Evolutionary conservation across 2,888 invertebrate species (phyloP).

Genomic region (Notocelia uddmanniana): DNA sequence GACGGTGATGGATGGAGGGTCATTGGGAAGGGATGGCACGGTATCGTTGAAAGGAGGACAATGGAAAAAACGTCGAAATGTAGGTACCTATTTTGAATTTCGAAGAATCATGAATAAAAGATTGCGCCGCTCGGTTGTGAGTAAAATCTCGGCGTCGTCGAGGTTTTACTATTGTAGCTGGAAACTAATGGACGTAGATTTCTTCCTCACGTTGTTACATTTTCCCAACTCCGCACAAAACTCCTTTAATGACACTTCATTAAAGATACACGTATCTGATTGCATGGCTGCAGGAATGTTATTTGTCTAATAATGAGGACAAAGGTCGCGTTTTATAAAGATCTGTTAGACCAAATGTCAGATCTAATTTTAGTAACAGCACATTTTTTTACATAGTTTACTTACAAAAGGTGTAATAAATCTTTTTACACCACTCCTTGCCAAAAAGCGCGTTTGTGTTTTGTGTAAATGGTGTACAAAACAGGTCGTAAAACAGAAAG

Average conservation of each 20-base stretch:
- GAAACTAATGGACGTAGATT: constrained; percentile 4
- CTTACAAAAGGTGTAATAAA: too few species aligned
- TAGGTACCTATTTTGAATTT: constrained; percentile 9
- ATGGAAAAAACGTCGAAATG: constrained; percentile 13
- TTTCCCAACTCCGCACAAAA: not conserved
- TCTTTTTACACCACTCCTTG: too few species aligned
- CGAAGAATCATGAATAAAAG: constrained; percentile 7
- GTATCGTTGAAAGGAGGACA: constrained; percentile 14
- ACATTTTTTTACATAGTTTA: too few species aligned
- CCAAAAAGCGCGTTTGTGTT: too few species aligned
- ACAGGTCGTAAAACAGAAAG: too few species aligned
- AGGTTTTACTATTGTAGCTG: constrained; percentile 1
- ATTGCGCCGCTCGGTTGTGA: not conserved
- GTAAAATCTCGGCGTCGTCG: not conserved
- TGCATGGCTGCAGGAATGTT: not conserved
- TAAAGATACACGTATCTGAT: not conserved
- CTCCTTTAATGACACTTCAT: too few species aligned
- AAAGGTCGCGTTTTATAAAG: too few species aligned
- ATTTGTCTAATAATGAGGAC: not conserved
- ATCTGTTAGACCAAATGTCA: too few species aligned
- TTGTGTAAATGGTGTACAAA: too few species aligned
- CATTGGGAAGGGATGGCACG: constrained; percentile 17
- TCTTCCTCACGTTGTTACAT: not conserved
- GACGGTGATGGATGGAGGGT: constrained; percentile 32
- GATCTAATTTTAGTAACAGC: too few species aligned